Evolutionary conservation across 2,888 invertebrate species (phyloP).

Genomic region (Octonoba sinensis): DNA sequence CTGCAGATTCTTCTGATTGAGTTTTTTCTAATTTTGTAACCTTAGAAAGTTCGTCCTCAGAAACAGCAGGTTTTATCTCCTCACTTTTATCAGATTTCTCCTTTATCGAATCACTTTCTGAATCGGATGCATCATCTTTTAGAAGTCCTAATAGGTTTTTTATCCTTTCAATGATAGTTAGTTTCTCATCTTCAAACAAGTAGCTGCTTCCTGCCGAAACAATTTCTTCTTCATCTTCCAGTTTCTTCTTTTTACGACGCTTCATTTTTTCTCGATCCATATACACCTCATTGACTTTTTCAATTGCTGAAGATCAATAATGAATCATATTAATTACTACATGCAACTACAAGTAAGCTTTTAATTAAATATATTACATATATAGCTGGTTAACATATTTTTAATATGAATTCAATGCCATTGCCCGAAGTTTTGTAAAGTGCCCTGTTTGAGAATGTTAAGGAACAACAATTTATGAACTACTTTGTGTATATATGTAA

Average conservation of each 20-base stretch:
- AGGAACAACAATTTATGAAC: no score
- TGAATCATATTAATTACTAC: neutral
- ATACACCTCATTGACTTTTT: conserved; percentile 54
- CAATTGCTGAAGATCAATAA: conserved; percentile 36
- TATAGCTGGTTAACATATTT: no score
- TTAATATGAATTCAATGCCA: no score
- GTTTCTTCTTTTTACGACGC: conserved; percentile 49
- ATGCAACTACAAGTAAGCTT: neutral
- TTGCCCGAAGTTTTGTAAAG: no score
- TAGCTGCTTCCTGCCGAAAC: conserved; percentile 48
- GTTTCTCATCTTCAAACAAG: conserved; percentile 52
- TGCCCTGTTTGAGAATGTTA: no score
- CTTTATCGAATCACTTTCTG: conserved; percentile 38
- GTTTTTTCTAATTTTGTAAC: conserved; percentile 6
- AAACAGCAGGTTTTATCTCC: conserved; percentile 20
- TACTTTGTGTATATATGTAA: no score
- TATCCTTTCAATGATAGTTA: conserved; percentile 38
- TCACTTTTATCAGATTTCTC: conserved; percentile 52
- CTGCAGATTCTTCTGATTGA: conserved; percentile 38
- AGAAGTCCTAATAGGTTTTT: conserved; percentile 44
- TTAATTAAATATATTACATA: no score
- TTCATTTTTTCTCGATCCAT: conserved; percentile 55
- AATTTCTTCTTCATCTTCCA: conserved; percentile 49
- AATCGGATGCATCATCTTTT: conserved; percentile 43
- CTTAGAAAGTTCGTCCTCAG: conserved; percentile 42